Conservation (phyloP, 2,113 vertebrate species). For the Boleophthalmus pectinirostris region DNA sequence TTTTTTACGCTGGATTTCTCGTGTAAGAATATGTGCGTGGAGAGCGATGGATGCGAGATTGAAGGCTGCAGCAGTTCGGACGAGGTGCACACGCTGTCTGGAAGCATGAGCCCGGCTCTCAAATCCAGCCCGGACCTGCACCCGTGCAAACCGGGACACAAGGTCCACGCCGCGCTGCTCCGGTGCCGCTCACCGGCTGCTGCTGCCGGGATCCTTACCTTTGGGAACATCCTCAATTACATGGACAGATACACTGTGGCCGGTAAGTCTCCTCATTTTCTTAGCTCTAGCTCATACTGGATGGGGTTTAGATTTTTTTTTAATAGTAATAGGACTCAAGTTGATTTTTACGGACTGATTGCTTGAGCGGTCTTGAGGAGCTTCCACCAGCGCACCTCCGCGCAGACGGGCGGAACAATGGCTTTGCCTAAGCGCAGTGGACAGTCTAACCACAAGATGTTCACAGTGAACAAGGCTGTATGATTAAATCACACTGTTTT, state of each 20-base stretch:
- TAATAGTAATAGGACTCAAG: neutral
- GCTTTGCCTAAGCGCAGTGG: constrained; percentile 52
- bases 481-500: constrained; percentile 53
- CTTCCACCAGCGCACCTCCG: constrained; percentile 37
- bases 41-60: constrained; percentile 83
- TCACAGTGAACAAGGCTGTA: neutral
- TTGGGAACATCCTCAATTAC: constrained; percentile 98
- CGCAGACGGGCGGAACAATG: constrained; percentile 59
- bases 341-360: neutral
- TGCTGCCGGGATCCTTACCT: constrained; percentile 93
- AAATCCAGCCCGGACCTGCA: constrained; percentile 74
- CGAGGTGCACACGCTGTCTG: constrained; percentile 92
- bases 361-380: constrained; percentile 1
- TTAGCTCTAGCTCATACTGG: neutral
- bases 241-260: constrained; percentile 98
- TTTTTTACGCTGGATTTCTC: constrained; percentile 73
- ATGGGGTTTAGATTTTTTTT: neutral
- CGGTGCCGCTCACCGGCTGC: constrained; percentile 83
- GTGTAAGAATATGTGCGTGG: constrained; percentile 86
- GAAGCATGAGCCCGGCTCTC: constrained; percentile 80
- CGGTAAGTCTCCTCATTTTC: constrained; percentile 80
- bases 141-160: constrained; percentile 79
- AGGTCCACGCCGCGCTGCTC: constrained; percentile 80
- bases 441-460: constrained; percentile 9
- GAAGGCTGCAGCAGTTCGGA: constrained; percentile 85